Evolutionary conservation across 2,888 invertebrate species (phyloP).

Genomic region (Melinaea menophilus): DNA sequence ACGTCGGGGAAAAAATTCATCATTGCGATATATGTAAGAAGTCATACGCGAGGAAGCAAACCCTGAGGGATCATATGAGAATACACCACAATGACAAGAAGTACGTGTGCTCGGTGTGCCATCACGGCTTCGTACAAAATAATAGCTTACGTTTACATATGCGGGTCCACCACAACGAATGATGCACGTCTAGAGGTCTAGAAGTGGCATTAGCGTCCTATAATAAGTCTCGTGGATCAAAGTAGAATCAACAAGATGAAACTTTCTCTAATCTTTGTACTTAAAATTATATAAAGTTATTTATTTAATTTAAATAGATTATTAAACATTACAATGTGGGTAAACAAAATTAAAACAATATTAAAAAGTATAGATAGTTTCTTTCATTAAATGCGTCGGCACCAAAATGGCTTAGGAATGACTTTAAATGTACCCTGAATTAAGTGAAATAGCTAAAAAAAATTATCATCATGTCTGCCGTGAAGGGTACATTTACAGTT

Average conservation of each 20-base stretch:
- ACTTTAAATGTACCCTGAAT: constrained; percentile 41
- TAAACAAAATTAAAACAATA: background rate
- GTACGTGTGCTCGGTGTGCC: constrained; percentile 48
- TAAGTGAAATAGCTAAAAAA: constrained; percentile 21
- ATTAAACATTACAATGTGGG: too few species aligned
- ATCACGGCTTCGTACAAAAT: constrained; percentile 53
- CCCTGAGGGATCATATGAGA: constrained; percentile 58
- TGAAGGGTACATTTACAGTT: constrained; percentile 71
- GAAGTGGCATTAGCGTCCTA: too few species aligned
- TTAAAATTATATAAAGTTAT: too few species aligned
- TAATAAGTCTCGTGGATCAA: too few species aligned
- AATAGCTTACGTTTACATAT: constrained; percentile 54
- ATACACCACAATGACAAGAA: constrained; percentile 55
- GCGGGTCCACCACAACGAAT: constrained; percentile 48
- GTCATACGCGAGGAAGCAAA: constrained; percentile 66
- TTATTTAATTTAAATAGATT: too few species aligned
- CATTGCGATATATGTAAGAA: constrained; percentile 71
- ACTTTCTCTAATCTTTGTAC: too few species aligned
- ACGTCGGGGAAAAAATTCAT: constrained; percentile 65
- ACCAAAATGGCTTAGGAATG: constrained; percentile 1
- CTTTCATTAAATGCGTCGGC: too few species aligned
- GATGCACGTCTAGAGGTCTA: background rate
- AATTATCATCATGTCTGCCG: constrained; percentile 7
- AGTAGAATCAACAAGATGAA: too few species aligned
- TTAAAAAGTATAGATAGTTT: background rate